Evolutionary conservation across 2,797 vertebrate genomes (phyloP).

Genomic region (Sparus aurata): DNA sequence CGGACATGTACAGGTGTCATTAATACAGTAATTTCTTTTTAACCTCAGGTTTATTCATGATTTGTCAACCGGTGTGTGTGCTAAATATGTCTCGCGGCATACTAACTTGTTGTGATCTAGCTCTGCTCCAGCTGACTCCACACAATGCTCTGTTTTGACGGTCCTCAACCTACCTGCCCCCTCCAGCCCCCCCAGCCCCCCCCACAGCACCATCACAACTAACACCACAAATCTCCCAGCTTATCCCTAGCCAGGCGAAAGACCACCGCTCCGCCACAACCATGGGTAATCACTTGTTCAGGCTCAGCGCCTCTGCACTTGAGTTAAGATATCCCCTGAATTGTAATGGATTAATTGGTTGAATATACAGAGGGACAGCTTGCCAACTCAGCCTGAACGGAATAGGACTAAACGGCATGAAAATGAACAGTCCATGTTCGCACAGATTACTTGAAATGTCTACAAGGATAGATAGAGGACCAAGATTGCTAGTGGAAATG

Average conservation of each 20-base stretch:
- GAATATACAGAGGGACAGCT: conserved; percentile 62
- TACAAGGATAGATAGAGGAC: conserved; percentile 51
- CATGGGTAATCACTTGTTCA: conserved; percentile 68
- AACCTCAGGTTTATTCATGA: background rate
- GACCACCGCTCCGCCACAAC: conserved; percentile 59
- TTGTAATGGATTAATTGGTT: conserved; percentile 78
- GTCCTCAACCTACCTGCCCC: conserved; percentile 21
- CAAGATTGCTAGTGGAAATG: conserved; percentile 28
- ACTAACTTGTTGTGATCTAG: conserved; percentile 53
- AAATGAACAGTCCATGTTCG: conserved; percentile 56
- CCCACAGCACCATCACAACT: conserved; percentile 41
- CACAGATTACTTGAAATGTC: conserved; percentile 58
- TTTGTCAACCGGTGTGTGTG: conserved; percentile 18
- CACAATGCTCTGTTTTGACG: conserved; percentile 63
- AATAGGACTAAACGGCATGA: conserved; percentile 45
- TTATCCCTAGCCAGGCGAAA: conserved; percentile 68
- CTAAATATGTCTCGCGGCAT: conserved; percentile 16
- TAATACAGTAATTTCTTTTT: background rate
- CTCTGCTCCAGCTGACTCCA: conserved; percentile 56
- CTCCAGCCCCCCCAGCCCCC: background rate
- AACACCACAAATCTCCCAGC: conserved; percentile 69
- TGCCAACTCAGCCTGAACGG: conserved; percentile 57
- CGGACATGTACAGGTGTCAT: background rate
- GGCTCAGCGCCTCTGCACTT: conserved; percentile 63
- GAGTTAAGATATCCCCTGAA: conserved; percentile 72